Base-by-base conservation (phyloP, 2,888 invertebrate species). In the Deroplatys truncata region DNA sequence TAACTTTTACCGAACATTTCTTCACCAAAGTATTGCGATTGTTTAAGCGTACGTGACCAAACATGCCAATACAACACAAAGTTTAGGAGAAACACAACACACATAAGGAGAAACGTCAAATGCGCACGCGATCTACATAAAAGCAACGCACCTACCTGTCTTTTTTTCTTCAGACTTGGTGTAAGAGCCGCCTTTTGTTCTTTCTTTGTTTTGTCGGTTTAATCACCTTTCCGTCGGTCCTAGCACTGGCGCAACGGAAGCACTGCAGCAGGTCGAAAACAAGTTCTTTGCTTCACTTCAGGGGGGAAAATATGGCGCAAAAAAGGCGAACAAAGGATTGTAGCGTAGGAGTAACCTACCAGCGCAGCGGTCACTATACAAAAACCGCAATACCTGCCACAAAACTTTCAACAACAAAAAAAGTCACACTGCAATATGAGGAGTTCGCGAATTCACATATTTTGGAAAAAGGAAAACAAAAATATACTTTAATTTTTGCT, bases 261-360 rank as follows among this genome's bases (percentile, higher is more conserved):
- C 56, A 72, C 56, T 72, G 56, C 56, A 72, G 56, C 56, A 72
- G 56, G 56, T 72, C 56, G 56, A 72, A 72, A 72, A 72, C 56
- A 72, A 72, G 56, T 72, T 72, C 56, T 72, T 72, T 72, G 56
- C 56, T 72, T 72, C 56, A 20, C 56, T 20, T 25, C 25, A 20
- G 20, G 25, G 56, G 56, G 84, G 28, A 10, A 87, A 87, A 87
- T 82, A 87, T 31, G 35, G 31, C 13, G 25, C 29, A 83, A 82
- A 86, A 86, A 35, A 25, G 16, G 28, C 83, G 87, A 87, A 87
- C 87, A 87, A 87, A 87, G 87, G 87, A 87, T 29, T 29, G n/a
- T 9, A 83, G 82, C 83, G 82, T 83, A 87, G 87, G 87, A 82
- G 83, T 87, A 35, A 25, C 31, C 31, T 16, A 72, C 28, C 28